phyloP scores from a whole-genome alignment of 2,797 vertebrate species.

The Parauchenoglanis punctatus region DNA sequence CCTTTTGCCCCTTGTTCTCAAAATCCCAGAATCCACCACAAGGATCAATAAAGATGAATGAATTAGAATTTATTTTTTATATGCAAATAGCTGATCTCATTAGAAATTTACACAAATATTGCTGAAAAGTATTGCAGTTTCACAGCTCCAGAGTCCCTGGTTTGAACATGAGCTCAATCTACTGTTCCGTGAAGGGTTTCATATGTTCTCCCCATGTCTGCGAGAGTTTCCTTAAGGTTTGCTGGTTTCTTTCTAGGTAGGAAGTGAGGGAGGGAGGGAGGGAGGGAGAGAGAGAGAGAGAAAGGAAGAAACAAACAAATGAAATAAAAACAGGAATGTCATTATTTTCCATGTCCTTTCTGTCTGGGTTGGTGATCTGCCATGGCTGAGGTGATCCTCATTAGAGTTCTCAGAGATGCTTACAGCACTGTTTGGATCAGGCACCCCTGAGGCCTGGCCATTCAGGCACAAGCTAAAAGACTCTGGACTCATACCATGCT shows the following conservation, averaged over 20 bases:
- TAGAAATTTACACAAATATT: neutral
- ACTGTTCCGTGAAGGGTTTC: no score
- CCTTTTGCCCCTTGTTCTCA: neutral
- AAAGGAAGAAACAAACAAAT: neutral
- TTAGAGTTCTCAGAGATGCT: conserved; percentile 32
- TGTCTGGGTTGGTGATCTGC: conserved; percentile 14
- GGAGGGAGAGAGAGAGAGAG: neutral
- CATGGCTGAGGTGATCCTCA: conserved; percentile 40
- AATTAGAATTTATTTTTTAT: neutral
- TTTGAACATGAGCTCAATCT: no score
- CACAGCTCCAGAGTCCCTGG: neutral
- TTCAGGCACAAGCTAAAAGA: conserved; percentile 38
- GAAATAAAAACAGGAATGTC: conserved; percentile 6
- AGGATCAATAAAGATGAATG: neutral
- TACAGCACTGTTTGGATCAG: conserved; percentile 32
- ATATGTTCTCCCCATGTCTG: neutral
- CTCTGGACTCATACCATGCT: conserved; percentile 18
- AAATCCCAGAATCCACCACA: neutral
- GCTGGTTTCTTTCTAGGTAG: neutral
- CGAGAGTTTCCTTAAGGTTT: neutral
- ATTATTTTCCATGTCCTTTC: conserved; percentile 35
- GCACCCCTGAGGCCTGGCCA: conserved; percentile 34
- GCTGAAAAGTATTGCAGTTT: neutral
- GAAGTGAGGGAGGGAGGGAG: neutral
- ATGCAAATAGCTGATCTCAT: neutral